Percentiles rank a stretch among this genome's conserved stretches.
These are phyloP conservation scores for Nezara viridula DNA, from an alignment of 2,888 invertebrate genomes.

Conservation along the genomic window DNA sequence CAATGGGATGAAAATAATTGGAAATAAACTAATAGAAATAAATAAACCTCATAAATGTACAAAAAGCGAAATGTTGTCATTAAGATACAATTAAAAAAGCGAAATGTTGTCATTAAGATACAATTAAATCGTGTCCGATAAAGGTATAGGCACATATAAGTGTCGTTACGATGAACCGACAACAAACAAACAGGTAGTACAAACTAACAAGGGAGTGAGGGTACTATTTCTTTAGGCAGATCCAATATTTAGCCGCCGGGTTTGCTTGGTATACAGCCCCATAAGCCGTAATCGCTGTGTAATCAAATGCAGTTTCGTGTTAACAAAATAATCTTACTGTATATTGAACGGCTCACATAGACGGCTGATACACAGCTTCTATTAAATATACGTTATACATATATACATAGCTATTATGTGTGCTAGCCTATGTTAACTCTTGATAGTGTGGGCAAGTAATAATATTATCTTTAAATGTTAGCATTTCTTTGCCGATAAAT, in stretches of 20 bases:
- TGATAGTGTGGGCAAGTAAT: background rate
- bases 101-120: too few species aligned
- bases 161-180: background rate
- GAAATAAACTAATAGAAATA: too few species aligned
- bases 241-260: slow-evolving; percentile 2
- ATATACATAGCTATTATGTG: background rate
- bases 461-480: background rate
- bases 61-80: too few species aligned
- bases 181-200: slow-evolving; percentile 34
- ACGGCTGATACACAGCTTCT: background rate
- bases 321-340: slow-evolving; percentile 26
- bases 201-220: slow-evolving; percentile 4
- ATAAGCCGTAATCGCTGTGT: slow-evolving; percentile 36
- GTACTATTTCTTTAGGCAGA: slow-evolving; percentile 34
- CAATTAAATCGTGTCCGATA: background rate
- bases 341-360: background rate
- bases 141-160: background rate
- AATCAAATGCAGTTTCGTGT: slow-evolving; percentile 43
- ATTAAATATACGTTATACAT: background rate
- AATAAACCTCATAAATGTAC: too few species aligned
- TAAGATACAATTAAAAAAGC: too few species aligned
- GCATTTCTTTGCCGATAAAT: slow-evolving; percentile 1
- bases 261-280: slow-evolving; percentile 22
- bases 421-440: background rate
- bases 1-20: too few species aligned